Conservation (phyloP, 2,888 invertebrate species). For the Leptura quadrifasciata region DNA sequence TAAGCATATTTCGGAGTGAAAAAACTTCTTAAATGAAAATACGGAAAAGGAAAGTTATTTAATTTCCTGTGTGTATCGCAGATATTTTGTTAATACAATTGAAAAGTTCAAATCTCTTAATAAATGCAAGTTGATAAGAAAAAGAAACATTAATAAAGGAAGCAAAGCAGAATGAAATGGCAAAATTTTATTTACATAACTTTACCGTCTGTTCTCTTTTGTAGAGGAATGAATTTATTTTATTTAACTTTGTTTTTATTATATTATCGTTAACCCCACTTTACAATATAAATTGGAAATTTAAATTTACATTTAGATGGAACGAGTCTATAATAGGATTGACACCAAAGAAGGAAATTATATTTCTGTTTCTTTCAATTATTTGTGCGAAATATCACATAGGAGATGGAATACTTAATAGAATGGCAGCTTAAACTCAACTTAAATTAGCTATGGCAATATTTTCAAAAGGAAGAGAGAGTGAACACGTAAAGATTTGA, state of each 20-base stretch:
- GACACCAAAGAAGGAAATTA: slow-evolving; percentile 32
- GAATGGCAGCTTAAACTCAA: too few species aligned
- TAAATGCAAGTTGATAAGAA: slow-evolving; percentile 45
- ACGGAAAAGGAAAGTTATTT: slow-evolving; percentile 48
- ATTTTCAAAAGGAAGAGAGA: too few species aligned
- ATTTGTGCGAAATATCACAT: not conserved
- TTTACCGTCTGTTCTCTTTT: slow-evolving; percentile 31
- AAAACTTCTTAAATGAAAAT: slow-evolving; percentile 31
- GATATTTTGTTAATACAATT: slow-evolving; percentile 50
- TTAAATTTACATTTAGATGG: slow-evolving; percentile 44
- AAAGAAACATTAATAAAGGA: slow-evolving; percentile 48
- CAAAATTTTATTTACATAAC: slow-evolving; percentile 50
- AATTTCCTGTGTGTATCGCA: slow-evolving; percentile 51
- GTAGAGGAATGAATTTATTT: slow-evolving; percentile 34
- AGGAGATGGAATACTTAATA: not conserved
- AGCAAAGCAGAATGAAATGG: slow-evolving; percentile 41
- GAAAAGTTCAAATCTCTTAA: slow-evolving; percentile 46
- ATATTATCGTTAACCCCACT: slow-evolving; percentile 35
- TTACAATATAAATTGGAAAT: slow-evolving; percentile 41
- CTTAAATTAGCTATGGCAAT: too few species aligned
- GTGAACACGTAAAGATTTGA: too few species aligned
- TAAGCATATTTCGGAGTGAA: slow-evolving; percentile 4
- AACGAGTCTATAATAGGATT: slow-evolving; percentile 27
- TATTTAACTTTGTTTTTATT: slow-evolving; percentile 40
- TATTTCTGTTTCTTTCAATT: slow-evolving; percentile 26